Conservation (phyloP, 2,797 vertebrate species). For the Hypotaenidia philippensis region DNA sequence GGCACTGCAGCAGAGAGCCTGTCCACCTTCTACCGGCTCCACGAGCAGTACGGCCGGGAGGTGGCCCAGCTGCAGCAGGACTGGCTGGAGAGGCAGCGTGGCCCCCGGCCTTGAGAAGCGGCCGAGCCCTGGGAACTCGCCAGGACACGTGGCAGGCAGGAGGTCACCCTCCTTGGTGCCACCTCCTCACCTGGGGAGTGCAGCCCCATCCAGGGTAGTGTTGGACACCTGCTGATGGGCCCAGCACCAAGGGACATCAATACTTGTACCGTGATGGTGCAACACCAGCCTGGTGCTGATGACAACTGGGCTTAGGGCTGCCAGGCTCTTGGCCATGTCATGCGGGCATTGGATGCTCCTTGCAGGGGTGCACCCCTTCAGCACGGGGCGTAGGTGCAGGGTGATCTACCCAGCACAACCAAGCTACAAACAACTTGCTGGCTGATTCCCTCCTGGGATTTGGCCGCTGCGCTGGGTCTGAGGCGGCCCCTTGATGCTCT, state of each 20-base stretch:
- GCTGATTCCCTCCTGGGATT: not conserved
- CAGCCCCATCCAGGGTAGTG: not conserved
- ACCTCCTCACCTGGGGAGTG: not conserved
- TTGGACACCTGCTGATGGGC: not conserved
- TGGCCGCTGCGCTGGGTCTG: accelerated
- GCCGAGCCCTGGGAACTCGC: accelerated
- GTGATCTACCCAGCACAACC: not conserved
- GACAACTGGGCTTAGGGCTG: not conserved
- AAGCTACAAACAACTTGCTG: not conserved
- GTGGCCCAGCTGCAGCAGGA: constrained; percentile 84
- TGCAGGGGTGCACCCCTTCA: not conserved
- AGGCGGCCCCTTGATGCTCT: not conserved
- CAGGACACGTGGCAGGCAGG: accelerated
- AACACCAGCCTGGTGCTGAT: accelerated
- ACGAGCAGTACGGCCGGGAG: constrained; percentile 89
- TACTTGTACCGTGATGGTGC: accelerated
- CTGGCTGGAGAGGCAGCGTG: constrained; percentile 84
- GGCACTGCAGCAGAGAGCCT: constrained; percentile 64
- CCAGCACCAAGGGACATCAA: not conserved
- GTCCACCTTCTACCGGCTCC: constrained; percentile 86
- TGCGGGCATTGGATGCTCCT: not conserved
- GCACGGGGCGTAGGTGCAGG: not conserved
- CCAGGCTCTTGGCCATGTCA: accelerated
- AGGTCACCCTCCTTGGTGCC: not conserved
- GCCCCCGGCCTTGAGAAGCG: not conserved